A percentile compares a stretch with the other conserved stretches of the same genome.
These are phyloP conservation scores for Abscondita cerata DNA, from an alignment of 2,888 invertebrate species.

Conservation along the genomic window DNA sequence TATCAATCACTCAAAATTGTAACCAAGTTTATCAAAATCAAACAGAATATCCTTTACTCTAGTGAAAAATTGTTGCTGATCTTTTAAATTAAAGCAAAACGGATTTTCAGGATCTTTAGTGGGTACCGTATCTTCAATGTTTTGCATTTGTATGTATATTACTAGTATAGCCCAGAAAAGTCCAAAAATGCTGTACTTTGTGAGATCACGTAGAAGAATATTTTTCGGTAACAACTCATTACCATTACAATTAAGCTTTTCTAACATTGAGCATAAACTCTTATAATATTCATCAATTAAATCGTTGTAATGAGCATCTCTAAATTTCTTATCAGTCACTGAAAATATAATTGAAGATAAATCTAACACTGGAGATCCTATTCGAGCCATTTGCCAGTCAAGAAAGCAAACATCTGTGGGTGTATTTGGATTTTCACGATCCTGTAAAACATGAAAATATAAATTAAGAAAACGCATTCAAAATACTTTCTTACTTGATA, in stretches of 20 bases:
- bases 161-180: background rate
- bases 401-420: too few relatives aligned
- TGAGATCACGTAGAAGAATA: background rate
- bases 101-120: background rate
- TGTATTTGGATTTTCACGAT: too few relatives aligned
- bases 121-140: too few relatives aligned
- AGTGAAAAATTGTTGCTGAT: background rate
- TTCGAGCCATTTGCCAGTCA: too few relatives aligned
- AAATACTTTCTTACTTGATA: conserved; percentile 28
- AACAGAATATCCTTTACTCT: background rate
- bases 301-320: too few relatives aligned
- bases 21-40: background rate
- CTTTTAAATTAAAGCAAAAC: background rate
- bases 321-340: too few relatives aligned
- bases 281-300: conserved; percentile 13
- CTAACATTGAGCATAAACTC: background rate
- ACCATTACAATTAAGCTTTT: conserved; percentile 8
- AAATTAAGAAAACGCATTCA: too few relatives aligned
- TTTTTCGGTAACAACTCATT: background rate
- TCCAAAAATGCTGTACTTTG: background rate
- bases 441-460: too few relatives aligned
- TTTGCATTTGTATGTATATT: background rate
- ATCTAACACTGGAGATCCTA: too few relatives aligned
- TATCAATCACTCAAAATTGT: background rate
- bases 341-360: too few relatives aligned